These are phyloP conservation scores for Ciona savignyi DNA, from an alignment of 23 tunicate species.

Conservation along the genomic window DNA sequence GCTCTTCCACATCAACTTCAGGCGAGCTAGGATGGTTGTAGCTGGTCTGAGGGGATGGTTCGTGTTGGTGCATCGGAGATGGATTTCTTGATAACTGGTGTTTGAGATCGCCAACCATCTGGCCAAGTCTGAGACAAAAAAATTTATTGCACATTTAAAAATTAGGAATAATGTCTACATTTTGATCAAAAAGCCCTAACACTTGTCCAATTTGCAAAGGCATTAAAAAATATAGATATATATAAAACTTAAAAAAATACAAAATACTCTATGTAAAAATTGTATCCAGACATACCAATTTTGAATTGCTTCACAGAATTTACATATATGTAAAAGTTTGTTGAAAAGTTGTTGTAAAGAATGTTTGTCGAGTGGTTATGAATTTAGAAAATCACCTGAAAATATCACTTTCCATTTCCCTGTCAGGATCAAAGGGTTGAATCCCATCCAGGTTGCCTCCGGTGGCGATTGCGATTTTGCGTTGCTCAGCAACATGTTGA, in stretches of 20 bases:
- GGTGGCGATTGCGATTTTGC: conserved; percentile 26
- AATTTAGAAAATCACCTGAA: conserved; percentile 6
- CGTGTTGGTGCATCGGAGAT: background rate
- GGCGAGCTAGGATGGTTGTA: conserved; percentile 16
- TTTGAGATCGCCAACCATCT: conserved; percentile 6
- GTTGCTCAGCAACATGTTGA: conserved; percentile 52
- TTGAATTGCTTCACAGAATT: too few relatives aligned
- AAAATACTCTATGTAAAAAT: too few relatives aligned
- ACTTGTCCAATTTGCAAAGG: too few relatives aligned
- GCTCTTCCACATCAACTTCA: conserved; percentile 30
- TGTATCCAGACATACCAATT: too few relatives aligned
- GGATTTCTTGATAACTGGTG: background rate
- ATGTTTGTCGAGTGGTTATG: too few relatives aligned
- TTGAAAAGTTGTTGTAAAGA: background rate
- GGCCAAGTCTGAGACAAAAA: conserved; percentile 11
- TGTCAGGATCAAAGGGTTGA: conserved; percentile 70
- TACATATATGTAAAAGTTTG: background rate
- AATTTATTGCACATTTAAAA: background rate
- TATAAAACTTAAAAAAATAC: too few relatives aligned
- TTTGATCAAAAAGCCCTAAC: too few relatives aligned
- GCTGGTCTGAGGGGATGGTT: too few relatives aligned
- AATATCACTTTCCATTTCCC: conserved; percentile 50
- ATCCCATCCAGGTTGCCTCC: conserved; percentile 29
- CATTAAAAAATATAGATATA: too few relatives aligned
- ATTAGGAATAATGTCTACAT: too few relatives aligned